These are phyloP conservation scores for Ceyx melanurus DNA, from an alignment of 2,113 vertebrate genomes.

Conservation along the genomic window DNA sequence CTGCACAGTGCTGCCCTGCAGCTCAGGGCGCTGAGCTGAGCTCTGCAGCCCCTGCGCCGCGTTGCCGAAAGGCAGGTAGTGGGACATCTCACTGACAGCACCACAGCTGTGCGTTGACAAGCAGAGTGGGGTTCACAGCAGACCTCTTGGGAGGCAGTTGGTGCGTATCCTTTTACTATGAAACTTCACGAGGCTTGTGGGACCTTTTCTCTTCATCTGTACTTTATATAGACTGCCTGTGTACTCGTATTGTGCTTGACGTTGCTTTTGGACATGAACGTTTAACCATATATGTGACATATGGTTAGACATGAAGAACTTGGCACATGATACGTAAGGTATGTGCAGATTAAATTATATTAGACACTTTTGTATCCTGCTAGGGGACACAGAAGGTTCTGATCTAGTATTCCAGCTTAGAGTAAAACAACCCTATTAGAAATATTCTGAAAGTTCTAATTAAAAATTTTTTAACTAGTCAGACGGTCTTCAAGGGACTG, in stretches of 20 bases:
- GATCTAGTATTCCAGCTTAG: constrained; percentile 1
- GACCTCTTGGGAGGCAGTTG: neutral
- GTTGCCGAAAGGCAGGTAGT: neutral
- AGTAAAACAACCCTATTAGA: constrained; percentile 37
- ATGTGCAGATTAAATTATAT: constrained; percentile 61
- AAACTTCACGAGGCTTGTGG: constrained; percentile 57
- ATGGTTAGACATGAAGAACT: neutral
- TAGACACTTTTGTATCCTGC: constrained; percentile 49
- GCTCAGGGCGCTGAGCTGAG: neutral
- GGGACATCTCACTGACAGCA: neutral
- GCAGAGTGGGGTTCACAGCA: neutral
- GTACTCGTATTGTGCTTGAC: constrained; percentile 31
- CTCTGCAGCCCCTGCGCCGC: neutral
- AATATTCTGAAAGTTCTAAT: constrained; percentile 30
- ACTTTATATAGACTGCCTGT: constrained; percentile 51
- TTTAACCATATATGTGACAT: constrained; percentile 20
- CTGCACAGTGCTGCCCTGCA: neutral
- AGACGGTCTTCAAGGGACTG: neutral
- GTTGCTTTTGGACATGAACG: neutral
- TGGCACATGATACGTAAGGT: constrained; percentile 36
- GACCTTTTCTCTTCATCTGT: constrained; percentile 61
- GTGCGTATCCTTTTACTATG: constrained; percentile 51
- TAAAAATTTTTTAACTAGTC: constrained; percentile 23
- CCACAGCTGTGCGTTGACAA: neutral
- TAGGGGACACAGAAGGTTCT: constrained; percentile 42